Evolutionary conservation across 1,140 invertebrate genomes (phyloP).

Genomic region (Cecropterus lyciades): DNA sequence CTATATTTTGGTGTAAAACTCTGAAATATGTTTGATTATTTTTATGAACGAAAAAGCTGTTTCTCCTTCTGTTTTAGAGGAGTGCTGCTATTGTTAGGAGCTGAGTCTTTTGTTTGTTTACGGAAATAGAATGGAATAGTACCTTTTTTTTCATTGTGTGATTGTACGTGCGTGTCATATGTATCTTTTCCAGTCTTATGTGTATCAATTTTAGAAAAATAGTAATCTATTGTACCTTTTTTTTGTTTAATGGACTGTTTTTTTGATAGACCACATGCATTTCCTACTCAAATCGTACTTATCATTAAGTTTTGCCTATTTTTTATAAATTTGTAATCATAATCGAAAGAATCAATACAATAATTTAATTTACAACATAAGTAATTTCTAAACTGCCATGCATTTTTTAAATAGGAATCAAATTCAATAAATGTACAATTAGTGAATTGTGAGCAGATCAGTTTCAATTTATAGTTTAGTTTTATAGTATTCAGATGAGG

Average conservation of each 20-base stretch:
- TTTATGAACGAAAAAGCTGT: slow-evolving; percentile 1
- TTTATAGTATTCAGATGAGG: neutral
- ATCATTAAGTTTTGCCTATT: too few relatives aligned
- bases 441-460: slow-evolving; percentile 1
- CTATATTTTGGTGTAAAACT: slow-evolving; percentile 16
- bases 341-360: slow-evolving; percentile 3
- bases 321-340: slow-evolving; percentile 11
- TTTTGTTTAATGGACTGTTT: too few relatives aligned
- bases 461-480: neutral
- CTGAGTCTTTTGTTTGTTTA: neutral
- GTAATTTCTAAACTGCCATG: neutral
- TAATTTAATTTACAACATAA: slow-evolving; percentile 1
- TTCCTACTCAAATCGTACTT: too few relatives aligned
- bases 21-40: neutral
- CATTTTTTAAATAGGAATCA: neutral
- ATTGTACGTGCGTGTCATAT: too few relatives aligned
- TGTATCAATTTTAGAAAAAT: too few relatives aligned
- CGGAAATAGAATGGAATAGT: too few relatives aligned
- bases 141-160: too few relatives aligned
- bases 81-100: neutral
- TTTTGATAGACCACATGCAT: too few relatives aligned
- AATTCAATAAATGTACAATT: slow-evolving; percentile 18
- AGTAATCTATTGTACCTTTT: too few relatives aligned
- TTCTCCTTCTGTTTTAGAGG: neutral
- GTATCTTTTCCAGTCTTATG: too few relatives aligned